Percentiles rank a stretch among this genome's conserved stretches.
Conservation (phyloP, 2,797 vertebrate species). For the Alcedo quadribrachys region DNA sequence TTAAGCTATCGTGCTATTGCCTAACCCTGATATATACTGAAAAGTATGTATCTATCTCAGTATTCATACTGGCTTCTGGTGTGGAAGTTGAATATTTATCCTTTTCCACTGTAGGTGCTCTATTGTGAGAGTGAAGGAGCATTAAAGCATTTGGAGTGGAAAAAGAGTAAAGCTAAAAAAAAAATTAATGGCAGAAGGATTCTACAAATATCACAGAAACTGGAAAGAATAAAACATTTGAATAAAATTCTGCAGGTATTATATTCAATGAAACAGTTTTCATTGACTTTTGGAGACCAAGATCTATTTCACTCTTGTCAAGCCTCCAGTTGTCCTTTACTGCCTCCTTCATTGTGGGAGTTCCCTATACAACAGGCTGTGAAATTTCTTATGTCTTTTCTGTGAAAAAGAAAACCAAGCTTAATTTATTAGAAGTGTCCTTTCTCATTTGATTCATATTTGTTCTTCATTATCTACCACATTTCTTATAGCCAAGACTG, state of each 20-base stretch:
- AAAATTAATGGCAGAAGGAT: neutral
- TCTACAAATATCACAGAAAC: neutral
- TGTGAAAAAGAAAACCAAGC: neutral
- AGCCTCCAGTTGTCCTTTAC: neutral
- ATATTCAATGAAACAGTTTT: neutral
- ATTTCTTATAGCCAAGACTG: neutral
- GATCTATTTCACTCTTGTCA: neutral
- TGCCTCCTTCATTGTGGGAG: neutral
- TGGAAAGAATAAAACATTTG: neutral
- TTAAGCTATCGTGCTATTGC: conserved; percentile 62
- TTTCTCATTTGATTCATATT: neutral
- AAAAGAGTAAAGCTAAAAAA: neutral
- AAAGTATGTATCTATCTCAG: conserved; percentile 3
- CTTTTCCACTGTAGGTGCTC: neutral
- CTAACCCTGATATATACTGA: conserved; percentile 5
- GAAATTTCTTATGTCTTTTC: neutral
- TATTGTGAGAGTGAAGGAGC: neutral
- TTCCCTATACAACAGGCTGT: neutral
- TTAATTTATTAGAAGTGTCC: neutral
- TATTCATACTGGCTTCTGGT: neutral
- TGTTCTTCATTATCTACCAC: neutral
- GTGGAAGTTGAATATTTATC: conserved; percentile 33
- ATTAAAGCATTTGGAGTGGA: conserved; percentile 14
- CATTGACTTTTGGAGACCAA: neutral
- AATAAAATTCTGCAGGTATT: neutral